These are phyloP conservation scores for Passer montanus DNA, from an alignment of 2,113 vertebrate species.

Conservation along the genomic window DNA sequence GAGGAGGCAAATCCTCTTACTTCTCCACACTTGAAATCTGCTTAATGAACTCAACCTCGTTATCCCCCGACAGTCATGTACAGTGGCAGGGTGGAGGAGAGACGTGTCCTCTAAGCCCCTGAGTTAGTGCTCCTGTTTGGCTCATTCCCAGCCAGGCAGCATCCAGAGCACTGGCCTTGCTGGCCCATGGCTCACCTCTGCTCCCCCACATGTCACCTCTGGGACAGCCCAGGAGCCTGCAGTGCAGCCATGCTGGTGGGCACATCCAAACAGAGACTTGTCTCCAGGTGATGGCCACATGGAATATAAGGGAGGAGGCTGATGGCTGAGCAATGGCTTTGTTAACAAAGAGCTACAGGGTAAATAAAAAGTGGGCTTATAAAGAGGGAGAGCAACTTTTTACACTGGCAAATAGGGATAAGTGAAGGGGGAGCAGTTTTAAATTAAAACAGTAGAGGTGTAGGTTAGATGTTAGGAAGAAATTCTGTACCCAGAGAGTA, in stretches of 20 bases:
- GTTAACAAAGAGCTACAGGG: background rate
- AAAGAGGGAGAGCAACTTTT: background rate
- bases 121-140: background rate
- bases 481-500: background rate
- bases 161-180: background rate
- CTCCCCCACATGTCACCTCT: rapidly evolving
- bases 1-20: background rate
- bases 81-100: background rate
- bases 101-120: background rate
- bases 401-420: background rate
- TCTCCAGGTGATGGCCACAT: background rate
- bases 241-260: background rate
- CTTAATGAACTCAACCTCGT: background rate
- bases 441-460: background rate
- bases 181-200: background rate
- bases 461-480: background rate
- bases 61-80: background rate
- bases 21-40: background rate
- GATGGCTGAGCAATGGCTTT: background rate
- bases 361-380: background rate
- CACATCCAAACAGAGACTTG: rapidly evolving
- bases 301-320: background rate
- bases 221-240: rapidly evolving
- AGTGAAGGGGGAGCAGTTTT: background rate
- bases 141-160: background rate